phyloP scores from a whole-genome alignment of 2,113 vertebrate genomes.

The Osmerus eperlanus region DNA sequence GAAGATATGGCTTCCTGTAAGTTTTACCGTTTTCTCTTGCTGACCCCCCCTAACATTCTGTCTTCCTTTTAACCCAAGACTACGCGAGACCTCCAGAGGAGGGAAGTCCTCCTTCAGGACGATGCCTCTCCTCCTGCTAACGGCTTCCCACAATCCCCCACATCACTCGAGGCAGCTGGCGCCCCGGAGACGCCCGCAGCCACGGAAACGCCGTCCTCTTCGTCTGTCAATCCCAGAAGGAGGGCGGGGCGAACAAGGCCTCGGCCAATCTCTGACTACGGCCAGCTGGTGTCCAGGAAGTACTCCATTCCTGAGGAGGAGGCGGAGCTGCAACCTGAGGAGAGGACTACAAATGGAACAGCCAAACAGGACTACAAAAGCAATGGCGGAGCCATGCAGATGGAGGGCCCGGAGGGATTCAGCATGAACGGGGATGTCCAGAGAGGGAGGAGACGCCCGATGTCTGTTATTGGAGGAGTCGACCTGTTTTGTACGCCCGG shows the following conservation, averaged over 20 bases:
- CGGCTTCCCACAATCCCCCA: slow-evolving; percentile 46
- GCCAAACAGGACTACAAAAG: slow-evolving; percentile 32
- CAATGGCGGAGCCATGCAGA: slow-evolving; percentile 7
- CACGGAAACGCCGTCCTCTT: slow-evolving; percentile 51
- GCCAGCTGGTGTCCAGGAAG: slow-evolving; percentile 78
- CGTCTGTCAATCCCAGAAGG: slow-evolving; percentile 71
- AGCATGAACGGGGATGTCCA: slow-evolving; percentile 50
- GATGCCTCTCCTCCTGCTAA: slow-evolving; percentile 33
- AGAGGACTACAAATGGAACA: slow-evolving; percentile 35
- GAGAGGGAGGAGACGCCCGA: slow-evolving; percentile 74
- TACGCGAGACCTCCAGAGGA: slow-evolving; percentile 6
- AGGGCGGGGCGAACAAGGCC: slow-evolving; percentile 73
- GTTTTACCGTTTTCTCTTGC: no score
- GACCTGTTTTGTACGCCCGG: slow-evolving; percentile 74
- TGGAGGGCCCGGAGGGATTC: slow-evolving; percentile 35
- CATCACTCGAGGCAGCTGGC: no score
- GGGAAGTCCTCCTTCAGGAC: slow-evolving; percentile 34
- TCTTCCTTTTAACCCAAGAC: slow-evolving; percentile 17
- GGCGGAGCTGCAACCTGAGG: slow-evolving; percentile 48
- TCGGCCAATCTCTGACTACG: slow-evolving; percentile 90
- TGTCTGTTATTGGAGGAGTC: slow-evolving; percentile 85
- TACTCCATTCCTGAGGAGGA: slow-evolving; percentile 87
- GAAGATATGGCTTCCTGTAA: no score
- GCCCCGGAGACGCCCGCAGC: slow-evolving; percentile 22
- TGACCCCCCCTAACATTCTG: no score